Conservation (phyloP, 1,140 invertebrate genomes). For the Rhagoletis pomonella region DNA sequence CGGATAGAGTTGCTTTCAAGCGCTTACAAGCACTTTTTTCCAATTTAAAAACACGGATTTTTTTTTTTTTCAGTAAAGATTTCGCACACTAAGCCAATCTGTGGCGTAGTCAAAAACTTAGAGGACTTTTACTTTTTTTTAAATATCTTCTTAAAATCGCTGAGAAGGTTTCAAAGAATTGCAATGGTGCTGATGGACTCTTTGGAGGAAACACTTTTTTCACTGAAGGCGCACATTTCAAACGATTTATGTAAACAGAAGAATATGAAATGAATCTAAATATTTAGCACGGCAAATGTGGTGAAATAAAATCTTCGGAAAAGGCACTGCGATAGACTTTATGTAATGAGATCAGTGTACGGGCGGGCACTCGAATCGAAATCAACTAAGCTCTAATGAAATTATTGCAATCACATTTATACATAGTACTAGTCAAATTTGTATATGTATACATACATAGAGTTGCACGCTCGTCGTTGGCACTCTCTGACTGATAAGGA, state of each 20-base stretch:
- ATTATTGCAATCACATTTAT: constrained; percentile 30
- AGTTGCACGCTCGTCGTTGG: constrained; percentile 21
- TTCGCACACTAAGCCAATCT: no score
- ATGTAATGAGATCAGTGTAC: background rate
- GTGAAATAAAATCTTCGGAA: background rate
- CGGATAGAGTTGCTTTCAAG: constrained; percentile 37
- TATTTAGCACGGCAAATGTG: background rate
- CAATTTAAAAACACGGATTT: no score
- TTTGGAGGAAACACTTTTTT: constrained; percentile 40
- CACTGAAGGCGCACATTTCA: constrained; percentile 37
- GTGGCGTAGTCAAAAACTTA: background rate
- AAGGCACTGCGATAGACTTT: background rate
- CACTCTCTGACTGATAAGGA: constrained; percentile 34
- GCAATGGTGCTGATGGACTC: background rate
- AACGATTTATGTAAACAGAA: background rate
- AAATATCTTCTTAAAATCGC: background rate
- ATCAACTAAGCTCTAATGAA: constrained; percentile 30
- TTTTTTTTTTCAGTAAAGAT: no score
- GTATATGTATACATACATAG: background rate
- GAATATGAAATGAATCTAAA: background rate
- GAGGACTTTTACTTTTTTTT: background rate
- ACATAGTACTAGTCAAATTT: background rate
- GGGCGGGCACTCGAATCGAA: constrained; percentile 6
- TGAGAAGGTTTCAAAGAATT: background rate
- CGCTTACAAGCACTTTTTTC: constrained; percentile 32